phyloP scores from a whole-genome alignment of 2,888 invertebrate genomes.

The Orchesella flavescens region DNA sequence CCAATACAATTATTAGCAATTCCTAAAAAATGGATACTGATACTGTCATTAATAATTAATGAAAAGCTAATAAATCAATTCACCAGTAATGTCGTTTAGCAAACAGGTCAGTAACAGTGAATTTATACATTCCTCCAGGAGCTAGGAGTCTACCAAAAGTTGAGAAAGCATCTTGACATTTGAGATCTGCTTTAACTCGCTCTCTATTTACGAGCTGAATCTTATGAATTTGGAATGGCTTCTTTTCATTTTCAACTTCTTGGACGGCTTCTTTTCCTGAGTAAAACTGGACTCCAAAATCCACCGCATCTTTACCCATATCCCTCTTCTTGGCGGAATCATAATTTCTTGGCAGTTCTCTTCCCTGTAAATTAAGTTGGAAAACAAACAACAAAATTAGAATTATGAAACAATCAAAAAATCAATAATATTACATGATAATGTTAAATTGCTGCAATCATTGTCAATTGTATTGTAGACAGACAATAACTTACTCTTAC shows the following conservation, averaged over 20 bases:
- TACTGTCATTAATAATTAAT: too few species aligned
- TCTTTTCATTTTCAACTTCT: constrained; percentile 65
- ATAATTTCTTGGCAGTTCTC: constrained; percentile 2
- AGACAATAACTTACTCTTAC: too few species aligned
- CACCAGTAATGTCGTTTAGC: constrained; percentile 70
- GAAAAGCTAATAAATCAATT: too few species aligned
- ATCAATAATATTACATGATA: not conserved
- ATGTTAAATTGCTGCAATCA: too few species aligned
- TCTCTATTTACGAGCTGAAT: constrained; percentile 67
- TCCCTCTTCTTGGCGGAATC: constrained; percentile 2
- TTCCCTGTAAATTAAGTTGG: constrained; percentile 27
- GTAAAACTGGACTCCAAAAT: constrained; percentile 68
- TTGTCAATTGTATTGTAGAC: too few species aligned
- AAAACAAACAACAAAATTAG: constrained; percentile 15
- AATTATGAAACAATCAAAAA: not conserved
- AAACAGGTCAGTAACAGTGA: constrained; percentile 69
- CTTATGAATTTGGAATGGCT: constrained; percentile 64
- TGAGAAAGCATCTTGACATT: constrained; percentile 70
- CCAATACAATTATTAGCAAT: too few species aligned
- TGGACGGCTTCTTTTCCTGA: constrained; percentile 70
- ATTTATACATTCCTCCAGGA: constrained; percentile 65
- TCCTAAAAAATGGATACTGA: too few species aligned
- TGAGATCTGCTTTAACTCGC: constrained; percentile 54
- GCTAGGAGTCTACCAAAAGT: constrained; percentile 64
- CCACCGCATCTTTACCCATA: constrained; percentile 42